Percentiles rank a stretch among this genome's conserved stretches.
These are phyloP conservation scores for Sarcophaga bullata DNA, from an alignment of 1,140 invertebrate genomes.

Conservation along the genomic window DNA sequence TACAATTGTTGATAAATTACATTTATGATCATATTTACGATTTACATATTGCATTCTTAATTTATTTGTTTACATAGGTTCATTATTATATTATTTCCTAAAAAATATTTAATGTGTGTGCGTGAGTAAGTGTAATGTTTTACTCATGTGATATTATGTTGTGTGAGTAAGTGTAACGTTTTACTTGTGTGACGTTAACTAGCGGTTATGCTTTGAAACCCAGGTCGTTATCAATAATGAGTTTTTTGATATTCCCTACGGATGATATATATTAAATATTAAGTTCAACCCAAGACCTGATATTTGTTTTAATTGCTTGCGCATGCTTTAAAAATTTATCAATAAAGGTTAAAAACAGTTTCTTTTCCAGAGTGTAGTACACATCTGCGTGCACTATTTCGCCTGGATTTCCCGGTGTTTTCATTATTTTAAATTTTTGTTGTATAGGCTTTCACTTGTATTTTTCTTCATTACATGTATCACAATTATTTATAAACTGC, in stretches of 20 bases:
- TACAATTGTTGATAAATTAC: too few species aligned
- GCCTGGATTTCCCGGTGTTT: slow-evolving; percentile 36
- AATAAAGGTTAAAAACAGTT: slow-evolving; percentile 22
- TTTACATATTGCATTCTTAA: too few species aligned
- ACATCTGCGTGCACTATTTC: slow-evolving; percentile 41
- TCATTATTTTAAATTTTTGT: slow-evolving; percentile 25
- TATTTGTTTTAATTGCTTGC: slow-evolving; percentile 3
- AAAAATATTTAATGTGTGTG: too few species aligned
- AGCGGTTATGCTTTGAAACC: slow-evolving; percentile 4
- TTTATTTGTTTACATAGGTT: too few species aligned
- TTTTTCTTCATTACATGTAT: slow-evolving; percentile 26
- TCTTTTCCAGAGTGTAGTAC: slow-evolving; percentile 18
- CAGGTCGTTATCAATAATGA: slow-evolving; percentile 32
- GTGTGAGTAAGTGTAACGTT: too few species aligned
- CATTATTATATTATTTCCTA: too few species aligned
- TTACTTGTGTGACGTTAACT: too few species aligned
- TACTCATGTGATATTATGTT: too few species aligned
- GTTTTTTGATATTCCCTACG: slow-evolving; percentile 22
- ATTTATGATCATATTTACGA: too few species aligned
- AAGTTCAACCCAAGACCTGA: slow-evolving; percentile 10
- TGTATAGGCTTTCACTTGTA: slow-evolving; percentile 39
- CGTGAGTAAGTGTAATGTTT: too few species aligned
- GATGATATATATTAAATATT: neutral
- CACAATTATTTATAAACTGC: slow-evolving; percentile 42
- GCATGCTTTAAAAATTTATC: slow-evolving; percentile 29